phyloP scores from a whole-genome alignment of 1,140 invertebrate genomes.

The Cheumatopsyche charites region DNA sequence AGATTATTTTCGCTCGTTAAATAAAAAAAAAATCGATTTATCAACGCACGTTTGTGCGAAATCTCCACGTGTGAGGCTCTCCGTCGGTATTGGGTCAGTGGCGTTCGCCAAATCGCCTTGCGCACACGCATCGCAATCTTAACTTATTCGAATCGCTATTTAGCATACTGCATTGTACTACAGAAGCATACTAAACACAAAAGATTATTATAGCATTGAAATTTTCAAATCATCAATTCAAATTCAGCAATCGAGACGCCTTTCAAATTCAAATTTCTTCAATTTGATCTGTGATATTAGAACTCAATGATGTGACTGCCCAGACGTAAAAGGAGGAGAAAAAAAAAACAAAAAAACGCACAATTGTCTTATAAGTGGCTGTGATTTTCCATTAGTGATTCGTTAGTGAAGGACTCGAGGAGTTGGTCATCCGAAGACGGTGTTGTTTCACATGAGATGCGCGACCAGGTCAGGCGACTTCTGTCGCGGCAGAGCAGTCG shows the following conservation, averaged over 20 bases:
- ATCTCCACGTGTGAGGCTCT: not conserved
- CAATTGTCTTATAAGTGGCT: not conserved
- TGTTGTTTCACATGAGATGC: constrained; percentile 41
- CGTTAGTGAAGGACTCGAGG: not conserved
- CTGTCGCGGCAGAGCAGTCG: constrained; percentile 7
- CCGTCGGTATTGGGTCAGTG: not conserved
- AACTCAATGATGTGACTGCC: too few relatives aligned
- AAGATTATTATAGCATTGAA: too few relatives aligned
- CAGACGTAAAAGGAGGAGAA: too few relatives aligned
- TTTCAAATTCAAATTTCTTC: too few relatives aligned
- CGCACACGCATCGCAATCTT: not conserved
- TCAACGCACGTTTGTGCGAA: not conserved
- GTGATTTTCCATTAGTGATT: constrained; percentile 4
- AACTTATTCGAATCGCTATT: not conserved
- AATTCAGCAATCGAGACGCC: too few relatives aligned
- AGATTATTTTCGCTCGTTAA: too few relatives aligned
- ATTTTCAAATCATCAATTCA: too few relatives aligned
- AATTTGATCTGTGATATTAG: too few relatives aligned
- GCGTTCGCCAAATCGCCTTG: not conserved
- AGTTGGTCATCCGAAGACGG: not conserved
- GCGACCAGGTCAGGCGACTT: constrained; percentile 38
- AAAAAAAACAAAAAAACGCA: not conserved
- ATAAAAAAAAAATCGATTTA: too few relatives aligned
- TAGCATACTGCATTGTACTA: not conserved
- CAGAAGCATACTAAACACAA: not conserved